Conservation (phyloP, 2,113 vertebrate species). For the Megaceryle torquata region DNA sequence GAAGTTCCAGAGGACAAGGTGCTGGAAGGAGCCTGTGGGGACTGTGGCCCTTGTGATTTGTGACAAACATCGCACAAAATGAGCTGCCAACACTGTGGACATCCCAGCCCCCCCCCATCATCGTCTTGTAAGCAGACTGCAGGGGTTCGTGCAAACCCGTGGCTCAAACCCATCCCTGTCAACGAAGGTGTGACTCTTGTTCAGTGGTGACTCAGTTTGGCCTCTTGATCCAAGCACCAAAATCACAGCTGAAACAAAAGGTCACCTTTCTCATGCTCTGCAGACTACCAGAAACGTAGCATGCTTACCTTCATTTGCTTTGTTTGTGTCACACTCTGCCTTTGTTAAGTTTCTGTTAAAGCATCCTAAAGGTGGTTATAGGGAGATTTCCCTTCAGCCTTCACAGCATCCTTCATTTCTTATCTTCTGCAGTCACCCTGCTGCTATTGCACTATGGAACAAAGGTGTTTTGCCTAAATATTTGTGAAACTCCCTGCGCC, state of each 20-base stretch:
- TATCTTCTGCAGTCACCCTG: neutral
- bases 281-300: neutral
- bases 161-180: neutral
- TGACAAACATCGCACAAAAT: neutral
- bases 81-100: neutral
- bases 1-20: neutral
- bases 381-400: neutral
- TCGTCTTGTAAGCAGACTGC: neutral
- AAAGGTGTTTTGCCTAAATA: neutral
- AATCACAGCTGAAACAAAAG: neutral
- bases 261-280: neutral
- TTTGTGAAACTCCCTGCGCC: neutral
- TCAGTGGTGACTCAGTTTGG: neutral
- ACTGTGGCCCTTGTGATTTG: fast-evolving
- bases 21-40: neutral
- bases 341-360: neutral
- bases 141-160: fast-evolving
- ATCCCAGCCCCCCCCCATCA: fast-evolving
- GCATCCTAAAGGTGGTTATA: neutral
- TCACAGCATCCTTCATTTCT: neutral
- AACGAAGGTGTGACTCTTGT: neutral
- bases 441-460: neutral
- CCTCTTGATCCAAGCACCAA: neutral
- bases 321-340: neutral
- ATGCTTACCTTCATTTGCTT: neutral